phyloP scores from a whole-genome alignment of 2,888 invertebrate genomes.

The Bibio marci region DNA sequence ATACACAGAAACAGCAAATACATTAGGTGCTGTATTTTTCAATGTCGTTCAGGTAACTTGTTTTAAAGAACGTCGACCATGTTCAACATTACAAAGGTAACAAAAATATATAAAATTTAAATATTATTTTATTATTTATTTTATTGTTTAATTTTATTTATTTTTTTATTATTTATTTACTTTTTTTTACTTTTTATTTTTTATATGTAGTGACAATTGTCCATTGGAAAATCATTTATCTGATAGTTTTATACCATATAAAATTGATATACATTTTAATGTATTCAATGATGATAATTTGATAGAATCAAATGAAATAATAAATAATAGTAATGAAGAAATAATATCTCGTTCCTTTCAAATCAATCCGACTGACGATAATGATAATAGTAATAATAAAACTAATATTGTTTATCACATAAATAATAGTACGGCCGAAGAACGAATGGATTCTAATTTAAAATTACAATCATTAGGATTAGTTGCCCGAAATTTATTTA shows the following conservation, averaged over 20 bases:
- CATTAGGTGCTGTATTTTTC: constrained; percentile 56
- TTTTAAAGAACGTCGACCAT: constrained; percentile 46
- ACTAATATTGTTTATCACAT: too few species aligned
- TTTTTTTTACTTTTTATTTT: constrained; percentile 1
- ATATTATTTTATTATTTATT: constrained; percentile 5
- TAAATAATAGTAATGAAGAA: constrained; percentile 13
- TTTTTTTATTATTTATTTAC: background rate
- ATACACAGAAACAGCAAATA: constrained; percentile 52
- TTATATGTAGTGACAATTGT: background rate
- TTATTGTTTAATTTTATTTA: background rate
- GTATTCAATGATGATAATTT: constrained; percentile 5
- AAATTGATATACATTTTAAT: constrained; percentile 10
- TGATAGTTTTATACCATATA: constrained; percentile 4
- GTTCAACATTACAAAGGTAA: constrained; percentile 44
- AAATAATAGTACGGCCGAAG: background rate
- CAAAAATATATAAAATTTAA: constrained; percentile 16
- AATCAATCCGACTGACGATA: too few species aligned
- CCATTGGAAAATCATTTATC: background rate
- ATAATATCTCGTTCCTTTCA: too few species aligned
- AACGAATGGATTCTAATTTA: constrained; percentile 15
- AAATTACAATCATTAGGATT: constrained; percentile 25
- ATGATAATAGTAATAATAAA: too few species aligned
- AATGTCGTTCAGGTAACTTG: constrained; percentile 57
- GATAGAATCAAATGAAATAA: constrained; percentile 10
- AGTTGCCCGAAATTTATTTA: constrained; percentile 22